A percentile compares a stretch with the other conserved stretches of the same genome.
Evolutionary conservation across 2,113 vertebrate species (phyloP).

Genomic region (Felis catus): F.catus_Fca126_mat1.0 CM031416.1:26856501-26857000

Average conservation of each 20-base stretch:
- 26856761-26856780: neutral
- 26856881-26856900: neutral
- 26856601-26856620: neutral
- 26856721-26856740: neutral
- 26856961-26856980: neutral
- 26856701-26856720: neutral
- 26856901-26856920: neutral
- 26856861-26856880: neutral
- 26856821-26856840: neutral
- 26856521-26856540: slow-evolving; percentile 74
- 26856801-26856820: neutral
- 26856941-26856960: neutral
- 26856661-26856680: neutral
- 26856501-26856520: neutral
- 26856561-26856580: neutral
- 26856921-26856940: neutral
- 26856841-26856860: neutral
- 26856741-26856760: neutral
- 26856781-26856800: neutral
- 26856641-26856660: neutral
- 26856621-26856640: neutral
- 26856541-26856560: slow-evolving; percentile 70
- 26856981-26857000: neutral
- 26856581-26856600: neutral
- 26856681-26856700: neutral